Conservation (phyloP, 1,140 invertebrate genomes). For the Battus philenor region DNA sequence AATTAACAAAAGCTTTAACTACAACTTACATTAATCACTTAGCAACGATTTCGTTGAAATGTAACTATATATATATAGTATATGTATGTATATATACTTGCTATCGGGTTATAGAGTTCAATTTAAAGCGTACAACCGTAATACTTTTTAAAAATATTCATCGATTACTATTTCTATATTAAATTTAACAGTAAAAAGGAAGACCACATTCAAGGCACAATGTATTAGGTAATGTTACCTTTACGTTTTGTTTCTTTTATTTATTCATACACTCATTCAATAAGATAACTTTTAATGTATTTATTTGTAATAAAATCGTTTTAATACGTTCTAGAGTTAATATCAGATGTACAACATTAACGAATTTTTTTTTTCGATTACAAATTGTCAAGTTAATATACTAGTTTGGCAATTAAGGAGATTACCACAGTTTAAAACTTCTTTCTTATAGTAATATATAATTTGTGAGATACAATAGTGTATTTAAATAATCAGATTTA, state of each 20-base stretch:
- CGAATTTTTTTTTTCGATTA: not conserved
- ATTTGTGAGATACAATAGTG: not conserved
- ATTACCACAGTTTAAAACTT: slow-evolving; percentile 64
- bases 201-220: slow-evolving; percentile 51
- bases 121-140: slow-evolving; percentile 70
- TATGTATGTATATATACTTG: too few species aligned
- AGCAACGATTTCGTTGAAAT: slow-evolving; percentile 36
- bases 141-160: slow-evolving; percentile 49
- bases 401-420: slow-evolving; percentile 75
- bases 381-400: slow-evolving; percentile 28
- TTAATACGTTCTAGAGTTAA: slow-evolving; percentile 13
- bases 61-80: slow-evolving; percentile 30
- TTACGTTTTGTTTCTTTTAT: slow-evolving; percentile 12
- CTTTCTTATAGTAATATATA: not conserved
- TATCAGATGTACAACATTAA: not conserved
- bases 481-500: too few species aligned
- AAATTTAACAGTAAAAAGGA: slow-evolving; percentile 35
- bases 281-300: slow-evolving; percentile 7
- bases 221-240: slow-evolving; percentile 9
- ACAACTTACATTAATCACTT: slow-evolving; percentile 29
- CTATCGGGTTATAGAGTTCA: slow-evolving; percentile 44
- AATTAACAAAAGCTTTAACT: slow-evolving; percentile 30
- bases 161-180: slow-evolving; percentile 8
- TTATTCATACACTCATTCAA: slow-evolving; percentile 8
- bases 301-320: slow-evolving; percentile 3